phyloP scores from a whole-genome alignment of 2,113 vertebrate species.

The Hemiprocne comata region DNA sequence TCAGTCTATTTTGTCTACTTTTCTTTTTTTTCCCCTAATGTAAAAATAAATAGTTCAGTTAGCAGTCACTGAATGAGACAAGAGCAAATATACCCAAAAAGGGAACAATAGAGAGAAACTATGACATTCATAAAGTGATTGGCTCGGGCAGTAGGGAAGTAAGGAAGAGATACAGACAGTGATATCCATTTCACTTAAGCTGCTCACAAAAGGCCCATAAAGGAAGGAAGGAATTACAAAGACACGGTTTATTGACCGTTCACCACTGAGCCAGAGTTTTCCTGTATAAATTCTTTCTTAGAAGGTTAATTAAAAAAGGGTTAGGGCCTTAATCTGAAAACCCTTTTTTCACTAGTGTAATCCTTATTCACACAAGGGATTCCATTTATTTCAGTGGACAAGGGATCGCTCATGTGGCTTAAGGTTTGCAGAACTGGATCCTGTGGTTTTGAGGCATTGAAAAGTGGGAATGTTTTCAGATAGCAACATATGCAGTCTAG shows the following conservation, averaged over 20 bases:
- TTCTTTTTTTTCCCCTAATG: not conserved
- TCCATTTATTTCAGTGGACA: not conserved
- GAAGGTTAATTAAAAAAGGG: conserved; percentile 53
- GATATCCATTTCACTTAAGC: conserved; percentile 59
- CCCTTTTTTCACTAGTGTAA: not conserved
- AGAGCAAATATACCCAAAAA: not conserved
- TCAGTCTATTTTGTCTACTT: not conserved
- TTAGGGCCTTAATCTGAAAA: not conserved
- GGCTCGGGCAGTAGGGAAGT: not conserved
- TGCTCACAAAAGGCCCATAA: conserved; percentile 29
- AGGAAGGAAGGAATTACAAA: conserved; percentile 45
- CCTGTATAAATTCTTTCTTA: conserved; percentile 14
- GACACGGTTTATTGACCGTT: conserved; percentile 54
- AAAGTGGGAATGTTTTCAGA: not conserved
- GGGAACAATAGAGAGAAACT: not conserved
- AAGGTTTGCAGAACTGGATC: not conserved
- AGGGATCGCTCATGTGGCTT: not conserved
- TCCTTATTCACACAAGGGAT: conserved; percentile 30
- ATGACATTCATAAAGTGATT: conserved; percentile 7
- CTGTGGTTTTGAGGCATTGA: not conserved
- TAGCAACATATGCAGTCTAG: not conserved
- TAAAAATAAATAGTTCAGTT: not conserved
- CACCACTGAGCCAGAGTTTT: conserved; percentile 25
- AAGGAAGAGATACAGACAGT: not conserved
- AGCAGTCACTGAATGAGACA: not conserved